Evolutionary conservation across 2,113 vertebrate species (phyloP), one percentile per base, ranked within the genome.

Genomic region (Noturus placidus): DNA sequence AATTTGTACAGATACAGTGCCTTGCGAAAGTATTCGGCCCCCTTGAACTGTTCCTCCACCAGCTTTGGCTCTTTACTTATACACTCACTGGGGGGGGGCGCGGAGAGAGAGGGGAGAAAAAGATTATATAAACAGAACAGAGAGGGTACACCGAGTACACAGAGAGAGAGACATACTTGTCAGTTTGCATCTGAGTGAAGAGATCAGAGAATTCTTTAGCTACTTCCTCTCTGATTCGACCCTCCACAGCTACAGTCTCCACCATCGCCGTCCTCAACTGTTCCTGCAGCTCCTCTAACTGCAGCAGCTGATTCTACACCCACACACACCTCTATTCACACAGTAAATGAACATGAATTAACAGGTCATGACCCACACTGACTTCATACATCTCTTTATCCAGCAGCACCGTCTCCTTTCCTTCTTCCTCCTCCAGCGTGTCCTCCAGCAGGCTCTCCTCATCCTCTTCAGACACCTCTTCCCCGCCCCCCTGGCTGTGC

Each of bases 221-320:
- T 87, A 97, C 94, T 86, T 99, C 97, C 83, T 98, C 96, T 61
- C 98, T 94, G 81, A 99, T 95, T 87, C 95, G 95, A 3, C 94
- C 89, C 92, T 99, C 98, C 92, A 96, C 57, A 8, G 93, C 82
- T 78, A 97, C 70, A 8, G 93, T 92, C 59, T 96, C 93, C 1
- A 93, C 95, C 79, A 92, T 96, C 89, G 96, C 95, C 89, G 91
- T 86, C 93, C 95, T 93, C 87, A 98, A 91, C 90, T 95, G 95
- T 35, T 92, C 88, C 93, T 95, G 96, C 90, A 98, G 88, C 0
- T 96, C 92, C 72, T 95, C 94, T 89, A 97, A 50, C 81, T 96
- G 92, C 57, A 35, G 88, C 90, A 94, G 87, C 85, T 97, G 92
- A n/a, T 82, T 93, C 98, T 98, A 76, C 11, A 87, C 25, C 82